Conservation (phyloP, 2,888 invertebrate genomes). For the Amphipyra berbera region DNA sequence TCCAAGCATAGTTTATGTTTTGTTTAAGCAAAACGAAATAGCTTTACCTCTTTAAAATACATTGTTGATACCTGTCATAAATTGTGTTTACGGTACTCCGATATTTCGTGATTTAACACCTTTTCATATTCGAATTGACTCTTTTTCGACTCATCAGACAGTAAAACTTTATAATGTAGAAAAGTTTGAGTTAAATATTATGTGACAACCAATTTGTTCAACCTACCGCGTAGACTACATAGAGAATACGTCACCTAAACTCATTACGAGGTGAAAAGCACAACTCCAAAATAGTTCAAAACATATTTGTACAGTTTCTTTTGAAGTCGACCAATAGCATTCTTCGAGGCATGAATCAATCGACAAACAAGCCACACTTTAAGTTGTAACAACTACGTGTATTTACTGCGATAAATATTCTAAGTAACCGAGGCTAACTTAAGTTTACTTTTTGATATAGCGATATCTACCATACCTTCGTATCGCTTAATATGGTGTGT, state of each 20-base stretch:
- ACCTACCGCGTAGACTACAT: not conserved
- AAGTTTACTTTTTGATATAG: conserved; percentile 82
- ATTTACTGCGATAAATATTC: conserved; percentile 69
- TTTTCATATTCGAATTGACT: conserved; percentile 12
- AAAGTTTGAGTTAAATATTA: not conserved
- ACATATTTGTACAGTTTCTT: conserved; percentile 45
- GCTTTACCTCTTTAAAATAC: conserved; percentile 30
- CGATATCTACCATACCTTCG: conserved; percentile 56
- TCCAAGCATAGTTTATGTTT: conserved; percentile 51
- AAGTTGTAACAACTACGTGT: conserved; percentile 55
- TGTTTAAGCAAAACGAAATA: conserved; percentile 46
- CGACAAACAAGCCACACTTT: conserved; percentile 56
- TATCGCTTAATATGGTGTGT: conserved; percentile 58
- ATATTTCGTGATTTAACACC: conserved; percentile 36
- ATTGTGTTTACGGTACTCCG: conserved; percentile 47
- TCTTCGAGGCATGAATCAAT: conserved; percentile 61
- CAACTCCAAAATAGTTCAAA: conserved; percentile 31
- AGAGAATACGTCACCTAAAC: conserved; percentile 2
- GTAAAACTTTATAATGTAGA: conserved; percentile 12
- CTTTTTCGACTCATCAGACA: conserved; percentile 19
- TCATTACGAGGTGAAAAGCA: conserved; percentile 35
- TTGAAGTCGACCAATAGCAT: conserved; percentile 47
- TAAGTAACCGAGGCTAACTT: conserved; percentile 75
- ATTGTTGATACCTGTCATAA: conserved; percentile 33
- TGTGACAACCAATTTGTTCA: not conserved